Base-by-base conservation (phyloP, 2,888 invertebrate species). In the Xanthorhoe spadicearia region DNA sequence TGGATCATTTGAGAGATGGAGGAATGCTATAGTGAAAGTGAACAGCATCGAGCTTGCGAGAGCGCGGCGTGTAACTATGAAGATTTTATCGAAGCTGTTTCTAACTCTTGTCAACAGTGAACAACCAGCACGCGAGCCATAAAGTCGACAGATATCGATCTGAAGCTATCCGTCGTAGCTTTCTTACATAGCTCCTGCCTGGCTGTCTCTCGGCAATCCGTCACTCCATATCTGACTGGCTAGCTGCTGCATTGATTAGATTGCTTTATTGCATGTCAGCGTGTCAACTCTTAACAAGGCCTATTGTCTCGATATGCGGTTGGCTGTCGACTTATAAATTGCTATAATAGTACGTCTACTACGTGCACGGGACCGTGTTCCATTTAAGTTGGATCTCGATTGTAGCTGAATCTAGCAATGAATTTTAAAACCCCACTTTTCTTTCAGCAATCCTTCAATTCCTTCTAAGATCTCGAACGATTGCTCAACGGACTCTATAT, bases 11-110 rank as follows among this genome's bases (percentile, higher is more conserved):
- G 58, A 68, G 66, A 69, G 73, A 81, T 75, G 72, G 74, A 77
- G 75, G 75, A 72, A 76, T 72, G 73, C 70, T 76, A 76, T 62
- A 81, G 87, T 82, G 87, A 88, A 87, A 89, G 87, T 87, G 77
- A 84, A 82, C 77, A 74, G 66, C 74, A 67, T 71, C 74, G 69
- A 73, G 69, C 73, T 75, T 70, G 79, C 76, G 77, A 83, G 79
- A 81, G 76, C 75, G 74, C 69, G 76, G 67, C 72, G 74, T 75
- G 73, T 78, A 76, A 77, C 74, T 75, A 72, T 74, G 68, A 74
- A 78, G 84, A 86, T 85, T 81, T 78, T 81, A 86, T 85, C 84
- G 61, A 69, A 72, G 77, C 74, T 77, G 80, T 80, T 82, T 78
- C 80, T 76, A 78, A 74, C 77, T 80, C 77, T 76, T 81, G 81